phyloP scores from a whole-genome alignment of 2,113 vertebrate species.

The Pelecanoides urinatrix region DNA sequence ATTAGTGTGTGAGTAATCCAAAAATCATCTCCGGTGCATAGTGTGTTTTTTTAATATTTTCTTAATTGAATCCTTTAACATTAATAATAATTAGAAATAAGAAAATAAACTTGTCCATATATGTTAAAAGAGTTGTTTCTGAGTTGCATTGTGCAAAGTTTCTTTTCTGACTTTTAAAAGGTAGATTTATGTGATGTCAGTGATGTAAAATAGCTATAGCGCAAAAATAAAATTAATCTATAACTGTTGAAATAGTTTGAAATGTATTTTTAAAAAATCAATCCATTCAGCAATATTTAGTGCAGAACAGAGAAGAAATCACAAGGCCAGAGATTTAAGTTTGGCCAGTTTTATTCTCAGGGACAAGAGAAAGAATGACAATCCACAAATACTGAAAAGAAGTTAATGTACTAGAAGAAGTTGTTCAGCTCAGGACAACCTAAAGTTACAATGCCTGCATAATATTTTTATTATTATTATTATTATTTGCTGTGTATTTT shows the following conservation, averaged over 20 bases:
- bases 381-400: not conserved
- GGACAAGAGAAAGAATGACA: not conserved
- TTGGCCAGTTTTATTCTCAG: not conserved
- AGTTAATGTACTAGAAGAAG: not conserved
- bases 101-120: not conserved
- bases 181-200: not conserved
- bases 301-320: not conserved
- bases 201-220: not conserved
- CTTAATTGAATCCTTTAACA: rapidly evolving
- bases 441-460: not conserved
- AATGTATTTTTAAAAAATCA: not conserved
- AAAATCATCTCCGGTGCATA: not conserved
- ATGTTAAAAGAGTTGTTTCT: not conserved
- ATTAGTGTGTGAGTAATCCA: not conserved
- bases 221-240: not conserved
- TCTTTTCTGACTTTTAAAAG: not conserved
- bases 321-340: not conserved
- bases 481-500: not conserved
- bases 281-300: not conserved
- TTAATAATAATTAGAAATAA: not conserved
- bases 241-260: not conserved
- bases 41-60: not conserved
- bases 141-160: not conserved
- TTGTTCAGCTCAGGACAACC: not conserved
- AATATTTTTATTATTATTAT: not conserved